Conservation (phyloP, 1,140 invertebrate species). For the Nymphalis io region DNA sequence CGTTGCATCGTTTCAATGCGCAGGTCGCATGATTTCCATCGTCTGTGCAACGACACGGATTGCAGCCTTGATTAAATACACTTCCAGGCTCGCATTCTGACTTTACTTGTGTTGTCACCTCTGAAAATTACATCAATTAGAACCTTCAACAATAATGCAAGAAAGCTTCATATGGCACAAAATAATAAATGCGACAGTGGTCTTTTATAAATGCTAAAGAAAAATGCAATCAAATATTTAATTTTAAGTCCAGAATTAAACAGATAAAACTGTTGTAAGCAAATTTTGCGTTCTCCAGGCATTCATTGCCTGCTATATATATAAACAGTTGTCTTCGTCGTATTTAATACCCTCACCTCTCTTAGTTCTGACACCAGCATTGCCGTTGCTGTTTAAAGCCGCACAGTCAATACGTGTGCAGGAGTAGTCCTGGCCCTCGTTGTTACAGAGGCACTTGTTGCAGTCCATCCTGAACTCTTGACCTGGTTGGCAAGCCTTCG, state of each 20-base stretch:
- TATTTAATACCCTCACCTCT: conserved; percentile 52
- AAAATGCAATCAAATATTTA: no score
- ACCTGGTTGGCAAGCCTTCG: conserved; percentile 67
- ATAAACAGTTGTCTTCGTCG: no score
- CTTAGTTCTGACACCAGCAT: conserved; percentile 53
- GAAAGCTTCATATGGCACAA: no score
- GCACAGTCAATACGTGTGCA: conserved; percentile 75
- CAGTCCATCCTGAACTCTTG: conserved; percentile 77
- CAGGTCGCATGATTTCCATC: conserved; percentile 74
- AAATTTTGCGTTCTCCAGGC: no score
- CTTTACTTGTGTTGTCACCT: conserved; percentile 44
- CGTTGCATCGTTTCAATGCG: conserved; percentile 59
- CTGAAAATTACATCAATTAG: conserved; percentile 29
- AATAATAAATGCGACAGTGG: no score
- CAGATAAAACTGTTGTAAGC: no score
- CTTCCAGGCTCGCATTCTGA: conserved; percentile 66
- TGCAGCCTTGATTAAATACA: conserved; percentile 75
- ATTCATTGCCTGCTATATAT: no score
- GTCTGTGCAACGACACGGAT: conserved; percentile 70
- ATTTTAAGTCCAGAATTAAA: no score
- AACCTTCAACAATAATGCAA: no score
- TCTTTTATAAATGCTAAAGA: no score
- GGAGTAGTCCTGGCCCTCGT: conserved; percentile 70
- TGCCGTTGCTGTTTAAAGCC: conserved; percentile 55
- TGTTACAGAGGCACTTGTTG: conserved; percentile 77